phyloP scores from a whole-genome alignment of 1,140 invertebrate species.

The Pseudomyrmex concolor region DNA sequence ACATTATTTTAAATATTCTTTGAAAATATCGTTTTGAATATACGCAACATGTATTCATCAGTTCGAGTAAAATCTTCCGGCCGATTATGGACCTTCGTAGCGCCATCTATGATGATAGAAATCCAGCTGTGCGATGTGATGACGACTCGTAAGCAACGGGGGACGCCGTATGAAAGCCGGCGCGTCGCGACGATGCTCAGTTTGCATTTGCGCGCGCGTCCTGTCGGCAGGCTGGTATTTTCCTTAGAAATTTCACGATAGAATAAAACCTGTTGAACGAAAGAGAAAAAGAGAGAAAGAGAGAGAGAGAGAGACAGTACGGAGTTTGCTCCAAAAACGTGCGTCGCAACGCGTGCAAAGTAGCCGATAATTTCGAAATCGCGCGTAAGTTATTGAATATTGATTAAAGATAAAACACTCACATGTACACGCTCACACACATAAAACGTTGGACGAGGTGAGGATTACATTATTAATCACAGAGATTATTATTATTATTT shows the following conservation, averaged over 20 bases:
- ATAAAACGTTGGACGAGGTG: no score
- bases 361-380: neutral
- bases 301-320: neutral
- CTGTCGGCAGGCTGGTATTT: neutral
- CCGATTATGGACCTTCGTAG: neutral
- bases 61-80: no score
- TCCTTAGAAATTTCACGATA: neutral
- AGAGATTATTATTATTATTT: no score
- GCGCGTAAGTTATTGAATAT: neutral
- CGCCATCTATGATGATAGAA: slow-evolving; percentile 23
- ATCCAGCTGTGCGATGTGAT: slow-evolving; percentile 9
- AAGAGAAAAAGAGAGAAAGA: no score
- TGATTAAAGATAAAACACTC: no score
- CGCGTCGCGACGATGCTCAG: slow-evolving; percentile 4
- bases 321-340: neutral
- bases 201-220: slow-evolving; percentile 33
- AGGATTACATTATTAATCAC: no score
- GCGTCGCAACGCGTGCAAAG: neutral
- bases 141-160: neutral
- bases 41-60: neutral
- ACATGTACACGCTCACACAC: no score
- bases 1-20: no score
- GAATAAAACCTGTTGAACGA: neutral
- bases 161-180: slow-evolving; percentile 1
- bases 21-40: neutral